phyloP scores from a whole-genome alignment of 2,888 invertebrate genomes.

The Lypha dubia region DNA sequence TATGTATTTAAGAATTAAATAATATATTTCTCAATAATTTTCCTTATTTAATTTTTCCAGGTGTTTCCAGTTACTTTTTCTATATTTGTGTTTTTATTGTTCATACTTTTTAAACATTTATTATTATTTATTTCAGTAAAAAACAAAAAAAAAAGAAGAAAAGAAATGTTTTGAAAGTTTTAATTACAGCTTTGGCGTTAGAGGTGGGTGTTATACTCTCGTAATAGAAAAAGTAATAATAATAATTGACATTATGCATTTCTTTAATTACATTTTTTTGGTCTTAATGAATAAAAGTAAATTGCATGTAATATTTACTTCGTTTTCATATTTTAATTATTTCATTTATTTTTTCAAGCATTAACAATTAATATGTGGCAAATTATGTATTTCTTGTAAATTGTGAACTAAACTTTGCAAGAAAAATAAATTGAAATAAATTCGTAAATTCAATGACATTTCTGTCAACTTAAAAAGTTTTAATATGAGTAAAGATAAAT shows the following conservation, averaged over 20 bases:
- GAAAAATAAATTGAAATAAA: too few species aligned
- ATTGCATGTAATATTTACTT: constrained; percentile 43
- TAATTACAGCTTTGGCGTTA: constrained; percentile 23
- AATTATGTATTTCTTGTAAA: neutral
- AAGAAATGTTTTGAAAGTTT: constrained; percentile 51
- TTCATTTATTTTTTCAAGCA: constrained; percentile 4
- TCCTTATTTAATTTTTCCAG: neutral
- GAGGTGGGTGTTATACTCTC: constrained; percentile 35
- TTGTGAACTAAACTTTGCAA: neutral
- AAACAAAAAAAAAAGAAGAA: neutral
- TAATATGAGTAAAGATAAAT: neutral
- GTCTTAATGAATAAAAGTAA: neutral
- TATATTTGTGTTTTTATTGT: constrained; percentile 12
- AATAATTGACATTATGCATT: constrained; percentile 52
- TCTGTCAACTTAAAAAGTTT: neutral
- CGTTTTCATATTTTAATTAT: neutral
- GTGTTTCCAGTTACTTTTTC: neutral
- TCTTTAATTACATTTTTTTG: constrained; percentile 31
- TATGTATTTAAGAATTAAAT: neutral
- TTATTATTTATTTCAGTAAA: neutral
- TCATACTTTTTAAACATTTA: constrained; percentile 4
- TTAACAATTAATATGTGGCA: constrained; percentile 8
- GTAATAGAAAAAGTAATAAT: too few species aligned
- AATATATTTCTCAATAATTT: neutral
- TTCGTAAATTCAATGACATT: neutral